Evolutionary conservation across 2,888 invertebrate genomes (phyloP), one percentile per base, ranked within the genome.

Genomic region (Cephonodes hylas): DNA sequence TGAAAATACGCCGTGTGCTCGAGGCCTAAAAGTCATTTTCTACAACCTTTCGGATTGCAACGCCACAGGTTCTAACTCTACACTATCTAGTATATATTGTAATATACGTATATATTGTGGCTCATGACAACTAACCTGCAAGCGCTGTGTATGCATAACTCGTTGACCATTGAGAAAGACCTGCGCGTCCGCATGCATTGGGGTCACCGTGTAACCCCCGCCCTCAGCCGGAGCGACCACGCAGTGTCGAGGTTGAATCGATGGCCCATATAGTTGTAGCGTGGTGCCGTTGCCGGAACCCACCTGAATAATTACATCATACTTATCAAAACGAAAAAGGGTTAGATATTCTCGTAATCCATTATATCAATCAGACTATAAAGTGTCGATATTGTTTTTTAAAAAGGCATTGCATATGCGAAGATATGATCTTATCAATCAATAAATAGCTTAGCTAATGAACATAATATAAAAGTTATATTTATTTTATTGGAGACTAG

Each of bases 131-230:
- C 60, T 59, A 66, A 95, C 96, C 94, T 97, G 96, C 63, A 99
- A 92, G 72, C 98, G 96, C 59, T 98, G 98, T 31, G 99, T 97
- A 86, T 99, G 98, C 80, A 96, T 95, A 77, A 98, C 96, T 72
- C 97, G 95, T 80, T 97, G 97, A 57, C 97, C 97, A 88, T 99
- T 98, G 70, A 99, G 97, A 86, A 97, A 98, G 31, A 98, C 98
- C 81, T 98, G 96, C 10, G 99, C 98, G 86, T 98, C 98, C 25
- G 97, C 94, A 80, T 97, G 97, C 76, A 97, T 95, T 7, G 99
- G 99, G 27, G 99, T 99, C 46, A 99, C 95, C 2, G 97, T 96
- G 71, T 98, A 98, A 59, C 98, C 98, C 64, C 99, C 96, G 66
- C 98, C 98, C 77, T 97, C 97, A 69, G 97, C 96, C 63, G 97